These are phyloP conservation scores for Platyura marginata DNA, from an alignment of 1,140 invertebrate genomes.

Conservation along the genomic window DNA sequence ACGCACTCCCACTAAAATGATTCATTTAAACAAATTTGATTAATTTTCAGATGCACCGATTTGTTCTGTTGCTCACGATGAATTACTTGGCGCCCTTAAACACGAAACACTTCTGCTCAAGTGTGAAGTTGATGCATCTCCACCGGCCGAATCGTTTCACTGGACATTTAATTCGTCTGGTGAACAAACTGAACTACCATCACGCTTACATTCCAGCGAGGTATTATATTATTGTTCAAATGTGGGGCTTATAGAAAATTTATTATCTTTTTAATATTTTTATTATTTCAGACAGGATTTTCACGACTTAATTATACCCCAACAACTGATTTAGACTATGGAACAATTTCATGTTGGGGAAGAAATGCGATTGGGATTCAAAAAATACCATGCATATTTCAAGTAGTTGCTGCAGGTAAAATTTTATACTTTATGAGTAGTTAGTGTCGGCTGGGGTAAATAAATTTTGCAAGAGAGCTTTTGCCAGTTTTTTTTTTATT, in stretches of 20 bases:
- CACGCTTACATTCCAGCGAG: conserved; percentile 39
- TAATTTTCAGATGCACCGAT: conserved; percentile 53
- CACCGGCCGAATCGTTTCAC: conserved; percentile 56
- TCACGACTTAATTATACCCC: conserved; percentile 73
- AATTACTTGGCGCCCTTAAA: conserved; percentile 63
- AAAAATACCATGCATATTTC: conserved; percentile 68
- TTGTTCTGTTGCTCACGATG: conserved; percentile 56
- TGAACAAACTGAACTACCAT: conserved; percentile 55
- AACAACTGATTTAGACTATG: conserved; percentile 69
- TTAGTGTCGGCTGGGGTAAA: too few species aligned
- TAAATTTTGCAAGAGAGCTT: too few species aligned
- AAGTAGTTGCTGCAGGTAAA: conserved; percentile 49
- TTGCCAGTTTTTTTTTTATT: background rate
- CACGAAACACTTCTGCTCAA: conserved; percentile 64
- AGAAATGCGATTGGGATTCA: conserved; percentile 64
- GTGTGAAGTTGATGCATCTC: conserved; percentile 74
- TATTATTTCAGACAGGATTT: conserved; percentile 23
- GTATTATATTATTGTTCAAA: conserved; percentile 10
- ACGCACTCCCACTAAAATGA: too few species aligned
- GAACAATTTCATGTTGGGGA: conserved; percentile 68
- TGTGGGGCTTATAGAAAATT: background rate
- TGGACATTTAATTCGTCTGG: conserved; percentile 82
- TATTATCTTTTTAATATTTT: background rate
- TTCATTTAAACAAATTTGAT: too few species aligned
- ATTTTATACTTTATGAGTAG: too few species aligned